Evolutionary conservation across 2,797 vertebrate genomes (phyloP).

Genomic region (Oceanodroma leucorhoa): DNA sequence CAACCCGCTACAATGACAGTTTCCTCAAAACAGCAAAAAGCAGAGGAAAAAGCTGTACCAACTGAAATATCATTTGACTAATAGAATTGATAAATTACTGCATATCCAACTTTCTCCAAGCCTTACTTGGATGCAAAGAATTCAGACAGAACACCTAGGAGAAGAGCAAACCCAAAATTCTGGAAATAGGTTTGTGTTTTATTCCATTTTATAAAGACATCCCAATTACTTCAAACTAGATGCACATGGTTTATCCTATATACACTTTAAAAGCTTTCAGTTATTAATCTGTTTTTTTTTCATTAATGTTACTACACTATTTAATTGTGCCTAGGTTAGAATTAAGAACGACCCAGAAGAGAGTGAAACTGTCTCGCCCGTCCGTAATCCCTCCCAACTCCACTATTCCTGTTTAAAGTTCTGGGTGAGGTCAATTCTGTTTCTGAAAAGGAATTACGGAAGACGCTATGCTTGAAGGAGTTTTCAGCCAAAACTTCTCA

Average conservation of each 20-base stretch:
- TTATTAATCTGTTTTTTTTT: neutral
- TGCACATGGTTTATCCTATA: neutral
- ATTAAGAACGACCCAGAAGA: neutral
- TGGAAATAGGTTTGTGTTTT: fast-evolving
- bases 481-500: neutral
- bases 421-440: neutral
- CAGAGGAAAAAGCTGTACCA: neutral
- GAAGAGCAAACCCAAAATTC: neutral
- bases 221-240: neutral
- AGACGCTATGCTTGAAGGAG: neutral
- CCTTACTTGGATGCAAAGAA: neutral
- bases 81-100: neutral
- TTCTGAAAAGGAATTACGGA: neutral
- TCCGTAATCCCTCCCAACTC: fast-evolving
- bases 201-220: neutral
- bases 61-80: neutral
- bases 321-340: neutral
- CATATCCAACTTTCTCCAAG: neutral
- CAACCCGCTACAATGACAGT: fast-evolving
- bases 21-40: neutral
- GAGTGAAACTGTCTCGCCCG: no score
- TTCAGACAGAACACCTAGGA: neutral
- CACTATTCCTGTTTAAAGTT: neutral
- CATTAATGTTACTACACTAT: neutral
- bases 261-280: neutral